Evolutionary conservation across 2,888 invertebrate species (phyloP), one percentile per base, ranked within the genome.

Genomic region (Spialia ferax): DNA sequence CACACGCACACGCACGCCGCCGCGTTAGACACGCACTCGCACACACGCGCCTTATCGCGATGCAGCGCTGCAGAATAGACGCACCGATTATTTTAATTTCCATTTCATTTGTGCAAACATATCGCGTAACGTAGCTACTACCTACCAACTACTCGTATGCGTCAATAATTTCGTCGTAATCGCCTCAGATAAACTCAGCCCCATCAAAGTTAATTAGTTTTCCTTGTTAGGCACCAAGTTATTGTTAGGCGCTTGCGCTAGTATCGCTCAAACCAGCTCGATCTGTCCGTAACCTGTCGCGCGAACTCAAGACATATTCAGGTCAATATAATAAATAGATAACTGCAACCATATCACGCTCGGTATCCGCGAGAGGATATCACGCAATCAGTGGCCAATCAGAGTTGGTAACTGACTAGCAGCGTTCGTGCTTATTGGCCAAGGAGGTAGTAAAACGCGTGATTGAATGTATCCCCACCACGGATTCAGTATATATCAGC

Each of bases 21-120:
- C 72, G 69, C 73, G 63, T 71, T 72, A 75, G 71, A 75, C 69
- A 66, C 74, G 70, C 79, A 77, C n/a, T n/a, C 83, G 76, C 81
- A 80, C 13, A 74, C 77, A 73, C 81, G 52, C 66, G 72, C 76
- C 71, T 80, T 84, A 84, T 84, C 87, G 84, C 87, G 83, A 86
- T 87, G 88, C 89, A 87, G 77, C 83, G 81, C 84, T 81, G 87
- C 88, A 86, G 82, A 86, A 88, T 87, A 88, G 82, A 82, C 84
- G 80, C 79, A 73, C 75, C 83, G 86, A 85, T 86, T 77, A 87
- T 86, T 88, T 88, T 87, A 82, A 90, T 89, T 91, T 91, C 86
- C 85, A 88, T 90, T 91, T 90, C 89, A 79, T 89, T 89, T 86
- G 78, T 75, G 85, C 83, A 71, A 74, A 72, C 74, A 65, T 63